Conservation (phyloP, 2,113 vertebrate genomes). For the Psammodynastes pulverulentus region DNA sequence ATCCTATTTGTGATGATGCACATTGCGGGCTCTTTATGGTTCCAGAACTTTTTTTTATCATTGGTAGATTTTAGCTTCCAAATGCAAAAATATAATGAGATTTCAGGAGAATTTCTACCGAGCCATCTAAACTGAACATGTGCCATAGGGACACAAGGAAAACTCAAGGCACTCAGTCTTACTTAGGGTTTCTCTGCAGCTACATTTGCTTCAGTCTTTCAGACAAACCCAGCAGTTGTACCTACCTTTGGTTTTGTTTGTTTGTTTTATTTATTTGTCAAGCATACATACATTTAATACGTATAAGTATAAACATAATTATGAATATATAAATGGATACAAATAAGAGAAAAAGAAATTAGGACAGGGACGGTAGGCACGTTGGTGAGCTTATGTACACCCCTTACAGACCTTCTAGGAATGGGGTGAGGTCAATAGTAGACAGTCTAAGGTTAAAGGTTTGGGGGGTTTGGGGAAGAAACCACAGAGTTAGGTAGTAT, state of each 20-base stretch:
- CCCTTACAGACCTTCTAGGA: no score
- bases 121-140: not conserved
- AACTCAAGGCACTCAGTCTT: not conserved
- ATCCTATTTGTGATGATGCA: not conserved
- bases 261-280: no score
- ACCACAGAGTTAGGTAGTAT: no score
- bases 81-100: not conserved
- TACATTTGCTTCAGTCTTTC: not conserved
- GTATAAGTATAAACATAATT: no score
- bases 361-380: no score
- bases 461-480: no score
- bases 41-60: not conserved
- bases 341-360: no score
- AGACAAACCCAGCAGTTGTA: not conserved
- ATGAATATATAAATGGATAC: no score
- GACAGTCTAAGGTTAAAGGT: no score
- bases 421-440: no score
- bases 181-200: not conserved
- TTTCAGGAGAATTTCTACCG: not conserved
- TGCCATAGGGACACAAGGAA: not conserved
- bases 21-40: not conserved
- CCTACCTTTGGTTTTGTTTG: not conserved
- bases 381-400: no score
- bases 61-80: not conserved
- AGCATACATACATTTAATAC: no score